These are phyloP conservation scores for Chloromyia formosa DNA, from an alignment of 2,888 invertebrate genomes.

Conservation along the genomic window DNA sequence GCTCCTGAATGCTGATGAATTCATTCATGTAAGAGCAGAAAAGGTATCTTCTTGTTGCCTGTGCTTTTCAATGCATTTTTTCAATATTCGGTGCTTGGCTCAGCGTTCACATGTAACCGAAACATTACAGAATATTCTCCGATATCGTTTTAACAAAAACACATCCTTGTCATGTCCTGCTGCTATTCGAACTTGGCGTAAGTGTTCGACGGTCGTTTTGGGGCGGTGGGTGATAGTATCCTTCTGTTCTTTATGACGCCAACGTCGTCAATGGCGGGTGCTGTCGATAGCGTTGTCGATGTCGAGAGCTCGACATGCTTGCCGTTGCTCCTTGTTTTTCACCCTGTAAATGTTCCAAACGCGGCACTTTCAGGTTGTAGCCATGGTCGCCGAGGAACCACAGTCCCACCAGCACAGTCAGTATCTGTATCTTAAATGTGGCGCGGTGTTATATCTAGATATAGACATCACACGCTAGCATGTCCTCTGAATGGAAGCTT, in stretches of 20 bases:
- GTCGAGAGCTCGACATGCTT: conserved; percentile 57
- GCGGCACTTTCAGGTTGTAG: conserved; percentile 51
- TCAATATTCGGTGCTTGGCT: too few species aligned
- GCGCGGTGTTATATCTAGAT: conserved; percentile 52
- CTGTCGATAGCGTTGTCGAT: conserved; percentile 32
- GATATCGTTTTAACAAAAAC: conserved; percentile 37
- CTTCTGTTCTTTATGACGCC: conserved; percentile 43
- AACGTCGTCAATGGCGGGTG: conserved; percentile 48
- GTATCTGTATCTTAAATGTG: conserved; percentile 17
- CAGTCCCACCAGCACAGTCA: conserved; percentile 15
- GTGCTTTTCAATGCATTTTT: too few species aligned
- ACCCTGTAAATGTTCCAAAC: conserved; percentile 54
- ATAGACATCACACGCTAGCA: conserved; percentile 55
- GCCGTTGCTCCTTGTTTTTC: conserved; percentile 59
- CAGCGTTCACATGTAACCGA: too few species aligned
- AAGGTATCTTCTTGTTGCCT: too few species aligned
- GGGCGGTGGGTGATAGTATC: conserved; percentile 14
- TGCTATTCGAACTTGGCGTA: conserved; percentile 4
- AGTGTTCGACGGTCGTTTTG: conserved; percentile 1
- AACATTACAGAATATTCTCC: too few species aligned
- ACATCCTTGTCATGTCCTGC: not conserved
- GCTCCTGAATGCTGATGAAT: too few species aligned
- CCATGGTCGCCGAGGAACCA: conserved; percentile 53
- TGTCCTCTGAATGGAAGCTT: conserved; percentile 16
- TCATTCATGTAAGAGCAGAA: too few species aligned